These are phyloP conservation scores for Myiothlypis coronata DNA, from an alignment of 2,797 vertebrate genomes.

Conservation along the genomic window DNA sequence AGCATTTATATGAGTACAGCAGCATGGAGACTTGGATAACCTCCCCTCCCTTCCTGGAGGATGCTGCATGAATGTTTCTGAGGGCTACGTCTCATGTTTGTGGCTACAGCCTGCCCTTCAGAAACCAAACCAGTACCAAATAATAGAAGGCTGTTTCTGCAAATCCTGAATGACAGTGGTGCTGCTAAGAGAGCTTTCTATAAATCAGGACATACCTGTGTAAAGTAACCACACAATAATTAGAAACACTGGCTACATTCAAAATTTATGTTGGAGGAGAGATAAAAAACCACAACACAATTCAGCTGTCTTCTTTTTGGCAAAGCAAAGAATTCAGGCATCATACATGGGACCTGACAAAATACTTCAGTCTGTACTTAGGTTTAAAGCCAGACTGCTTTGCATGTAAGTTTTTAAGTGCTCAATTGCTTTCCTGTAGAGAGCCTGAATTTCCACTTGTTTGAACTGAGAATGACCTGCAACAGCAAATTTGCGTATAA, in stretches of 20 bases:
- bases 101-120: slow-evolving; percentile 46
- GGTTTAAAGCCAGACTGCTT: background rate
- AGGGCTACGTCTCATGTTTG: slow-evolving; percentile 51
- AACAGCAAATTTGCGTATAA: background rate
- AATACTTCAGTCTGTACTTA: background rate
- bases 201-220: slow-evolving; percentile 35
- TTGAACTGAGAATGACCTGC: background rate
- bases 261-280: background rate
- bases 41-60: slow-evolving; percentile 36
- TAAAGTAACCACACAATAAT: background rate
- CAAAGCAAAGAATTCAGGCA: background rate
- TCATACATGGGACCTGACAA: background rate
- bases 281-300: background rate
- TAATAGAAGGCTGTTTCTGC: slow-evolving; percentile 43
- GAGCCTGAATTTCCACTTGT: background rate
- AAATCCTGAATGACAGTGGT: slow-evolving; percentile 47
- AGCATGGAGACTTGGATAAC: slow-evolving; percentile 59
- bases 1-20: slow-evolving; percentile 65
- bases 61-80: slow-evolving; percentile 59
- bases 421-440: background rate
- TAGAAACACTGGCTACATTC: background rate
- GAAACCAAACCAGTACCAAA: slow-evolving; percentile 45
- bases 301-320: background rate
- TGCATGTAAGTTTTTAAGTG: background rate
- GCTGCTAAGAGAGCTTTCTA: background rate